phyloP scores from a whole-genome alignment of 2,113 vertebrate species.

The Eulemur rufifrons region DNA sequence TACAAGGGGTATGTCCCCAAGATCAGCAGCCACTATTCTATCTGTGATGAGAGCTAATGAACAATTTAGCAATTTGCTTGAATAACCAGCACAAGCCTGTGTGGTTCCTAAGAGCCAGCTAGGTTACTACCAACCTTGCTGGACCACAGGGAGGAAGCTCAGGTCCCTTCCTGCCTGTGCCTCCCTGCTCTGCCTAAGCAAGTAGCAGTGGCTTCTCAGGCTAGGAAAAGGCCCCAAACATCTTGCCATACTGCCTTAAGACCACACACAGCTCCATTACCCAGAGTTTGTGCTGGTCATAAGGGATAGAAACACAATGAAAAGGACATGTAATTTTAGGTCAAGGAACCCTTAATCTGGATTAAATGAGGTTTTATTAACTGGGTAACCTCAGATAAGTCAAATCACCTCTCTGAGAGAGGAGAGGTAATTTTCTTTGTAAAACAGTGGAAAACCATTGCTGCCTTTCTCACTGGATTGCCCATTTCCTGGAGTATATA shows the following conservation, averaged over 20 bases:
- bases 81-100: not conserved
- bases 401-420: not conserved
- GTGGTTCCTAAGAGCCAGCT: not conserved
- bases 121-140: not conserved
- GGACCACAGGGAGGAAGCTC: not conserved
- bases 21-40: not conserved
- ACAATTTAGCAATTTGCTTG: not conserved
- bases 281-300: not conserved
- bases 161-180: not conserved
- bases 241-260: not conserved
- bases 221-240: not conserved
- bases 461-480: not conserved
- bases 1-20: not conserved
- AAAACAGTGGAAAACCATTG: not conserved
- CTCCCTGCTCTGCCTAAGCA: not conserved
- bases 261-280: not conserved
- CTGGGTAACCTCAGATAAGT: not conserved
- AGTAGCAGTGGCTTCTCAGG: not conserved
- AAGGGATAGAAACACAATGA: not conserved
- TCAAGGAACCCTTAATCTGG: not conserved
- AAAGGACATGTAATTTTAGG: not conserved
- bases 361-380: conserved; percentile 26
- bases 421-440: not conserved
- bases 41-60: not conserved
- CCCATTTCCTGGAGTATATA: not conserved